phyloP scores from a whole-genome alignment of 2,797 vertebrate genomes.

The Centropyge bicolor region DNA sequence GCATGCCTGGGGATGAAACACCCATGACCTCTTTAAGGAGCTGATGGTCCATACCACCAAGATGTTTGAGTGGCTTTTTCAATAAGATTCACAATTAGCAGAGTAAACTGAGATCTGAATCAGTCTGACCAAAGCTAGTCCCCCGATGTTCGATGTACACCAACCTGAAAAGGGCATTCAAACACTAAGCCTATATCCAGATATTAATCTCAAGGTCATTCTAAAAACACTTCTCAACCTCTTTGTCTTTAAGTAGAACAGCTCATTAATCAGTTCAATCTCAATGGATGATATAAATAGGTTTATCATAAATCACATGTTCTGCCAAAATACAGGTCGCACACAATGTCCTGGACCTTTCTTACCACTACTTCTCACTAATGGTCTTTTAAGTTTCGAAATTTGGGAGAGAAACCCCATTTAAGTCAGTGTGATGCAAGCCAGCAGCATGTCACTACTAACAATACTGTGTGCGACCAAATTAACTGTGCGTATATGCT shows the following conservation, averaged over 20 bases:
- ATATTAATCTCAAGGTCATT: slow-evolving; percentile 72
- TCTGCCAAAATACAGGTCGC: slow-evolving; percentile 58
- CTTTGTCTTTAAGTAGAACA: slow-evolving; percentile 71
- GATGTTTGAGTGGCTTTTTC: slow-evolving; percentile 30
- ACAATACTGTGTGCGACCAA: slow-evolving; percentile 9
- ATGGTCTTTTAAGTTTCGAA: background rate
- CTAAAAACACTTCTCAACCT: slow-evolving; percentile 70
- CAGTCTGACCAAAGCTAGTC: slow-evolving; percentile 9
- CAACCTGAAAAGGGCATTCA: slow-evolving; percentile 18
- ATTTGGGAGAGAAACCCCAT: background rate
- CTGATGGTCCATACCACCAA: slow-evolving; percentile 37
- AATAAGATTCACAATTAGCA: slow-evolving; percentile 11
- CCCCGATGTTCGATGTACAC: background rate
- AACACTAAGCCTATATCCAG: slow-evolving; percentile 31
- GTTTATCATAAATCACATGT: slow-evolving; percentile 68
- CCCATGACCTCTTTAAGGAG: slow-evolving; percentile 63
- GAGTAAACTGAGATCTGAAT: slow-evolving; percentile 20
- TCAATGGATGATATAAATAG: slow-evolving; percentile 73
- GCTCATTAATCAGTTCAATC: slow-evolving; percentile 76
- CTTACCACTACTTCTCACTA: background rate
- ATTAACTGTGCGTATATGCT: slow-evolving; percentile 10
- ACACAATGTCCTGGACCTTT: slow-evolving; percentile 30
- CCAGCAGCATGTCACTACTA: slow-evolving; percentile 21
- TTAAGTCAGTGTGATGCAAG: slow-evolving; percentile 13
- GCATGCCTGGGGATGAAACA: slow-evolving; percentile 66